Evolutionary conservation across 2,113 vertebrate genomes (phyloP).

Genomic region (Podarcis raffonei): DNA sequence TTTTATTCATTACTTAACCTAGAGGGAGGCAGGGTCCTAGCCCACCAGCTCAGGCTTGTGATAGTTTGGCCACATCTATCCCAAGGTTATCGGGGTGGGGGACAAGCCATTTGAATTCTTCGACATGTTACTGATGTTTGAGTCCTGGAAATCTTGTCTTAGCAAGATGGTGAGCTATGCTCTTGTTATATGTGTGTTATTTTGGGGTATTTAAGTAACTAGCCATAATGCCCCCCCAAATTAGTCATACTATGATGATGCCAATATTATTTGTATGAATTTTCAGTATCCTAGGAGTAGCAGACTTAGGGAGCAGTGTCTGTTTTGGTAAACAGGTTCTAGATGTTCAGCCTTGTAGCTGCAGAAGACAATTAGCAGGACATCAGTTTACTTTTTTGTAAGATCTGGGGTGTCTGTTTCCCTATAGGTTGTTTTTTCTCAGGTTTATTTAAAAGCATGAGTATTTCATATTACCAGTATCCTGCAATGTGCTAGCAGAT

Average conservation of each 20-base stretch:
- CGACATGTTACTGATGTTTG: background rate
- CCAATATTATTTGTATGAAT: background rate
- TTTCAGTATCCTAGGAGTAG: background rate
- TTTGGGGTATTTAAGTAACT: background rate
- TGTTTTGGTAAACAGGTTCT: background rate
- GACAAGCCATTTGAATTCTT: background rate
- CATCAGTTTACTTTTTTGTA: background rate
- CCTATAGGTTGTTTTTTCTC: background rate
- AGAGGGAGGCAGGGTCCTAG: background rate
- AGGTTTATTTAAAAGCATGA: background rate
- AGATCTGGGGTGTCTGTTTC: conserved; percentile 8
- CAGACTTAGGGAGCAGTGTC: background rate
- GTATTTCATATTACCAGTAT: conserved; percentile 19
- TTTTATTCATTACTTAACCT: background rate
- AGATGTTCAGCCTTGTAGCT: background rate
- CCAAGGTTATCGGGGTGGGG: too few relatives aligned
- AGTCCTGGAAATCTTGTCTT: background rate
- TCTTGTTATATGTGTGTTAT: background rate
- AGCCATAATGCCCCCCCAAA: background rate
- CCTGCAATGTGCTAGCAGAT: background rate
- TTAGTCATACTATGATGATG: background rate
- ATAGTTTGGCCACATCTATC: background rate
- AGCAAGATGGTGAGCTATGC: background rate
- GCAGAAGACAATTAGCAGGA: background rate
- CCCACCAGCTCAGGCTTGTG: background rate